phyloP scores from a whole-genome alignment of 30 jellyfish, hydroid and myxozoan species.

The Haliclystus octoradiatus region DNA sequence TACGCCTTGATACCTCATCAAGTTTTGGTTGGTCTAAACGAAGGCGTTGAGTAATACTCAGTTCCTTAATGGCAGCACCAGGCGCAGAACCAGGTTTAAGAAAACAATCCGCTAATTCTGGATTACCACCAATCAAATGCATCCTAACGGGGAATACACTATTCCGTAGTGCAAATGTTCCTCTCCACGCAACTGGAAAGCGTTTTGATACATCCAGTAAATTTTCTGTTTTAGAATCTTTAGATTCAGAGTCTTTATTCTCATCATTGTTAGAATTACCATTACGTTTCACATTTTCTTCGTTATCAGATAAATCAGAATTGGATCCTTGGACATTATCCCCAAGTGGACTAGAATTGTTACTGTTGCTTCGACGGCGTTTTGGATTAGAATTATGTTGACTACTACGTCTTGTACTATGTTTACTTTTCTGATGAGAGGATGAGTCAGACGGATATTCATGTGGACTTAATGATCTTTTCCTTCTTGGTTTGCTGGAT shows the following conservation, averaged over 20 bases:
- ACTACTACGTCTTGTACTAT: background rate
- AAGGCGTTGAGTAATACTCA: constrained; percentile 84
- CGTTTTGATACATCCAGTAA: constrained; percentile 85
- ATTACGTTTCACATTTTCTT: constrained; percentile 9
- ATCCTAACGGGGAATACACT: constrained; percentile 93
- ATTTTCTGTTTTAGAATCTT: constrained; percentile 48
- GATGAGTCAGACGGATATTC: background rate
- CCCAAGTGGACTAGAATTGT: background rate
- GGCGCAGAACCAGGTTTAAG: constrained; percentile 83
- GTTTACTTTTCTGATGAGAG: background rate
- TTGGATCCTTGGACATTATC: background rate
- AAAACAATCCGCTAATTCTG: constrained; percentile 84
- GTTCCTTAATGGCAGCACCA: constrained; percentile 54
- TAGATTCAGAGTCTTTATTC: constrained; percentile 38
- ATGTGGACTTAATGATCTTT: background rate
- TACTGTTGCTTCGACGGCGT: background rate
- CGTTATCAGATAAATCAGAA: constrained; percentile 20
- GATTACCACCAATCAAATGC: constrained; percentile 98
- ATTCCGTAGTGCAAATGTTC: constrained; percentile 87
- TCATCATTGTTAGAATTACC: constrained; percentile 13
- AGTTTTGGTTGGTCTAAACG: constrained; percentile 94
- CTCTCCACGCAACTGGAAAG: constrained; percentile 98
- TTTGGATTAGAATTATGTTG: background rate
- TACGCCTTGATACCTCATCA: constrained; percentile 93
- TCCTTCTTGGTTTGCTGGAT: background rate